Conservation (phyloP, 23 tunicate genomes). For the Trididemnum clinides region DNA sequence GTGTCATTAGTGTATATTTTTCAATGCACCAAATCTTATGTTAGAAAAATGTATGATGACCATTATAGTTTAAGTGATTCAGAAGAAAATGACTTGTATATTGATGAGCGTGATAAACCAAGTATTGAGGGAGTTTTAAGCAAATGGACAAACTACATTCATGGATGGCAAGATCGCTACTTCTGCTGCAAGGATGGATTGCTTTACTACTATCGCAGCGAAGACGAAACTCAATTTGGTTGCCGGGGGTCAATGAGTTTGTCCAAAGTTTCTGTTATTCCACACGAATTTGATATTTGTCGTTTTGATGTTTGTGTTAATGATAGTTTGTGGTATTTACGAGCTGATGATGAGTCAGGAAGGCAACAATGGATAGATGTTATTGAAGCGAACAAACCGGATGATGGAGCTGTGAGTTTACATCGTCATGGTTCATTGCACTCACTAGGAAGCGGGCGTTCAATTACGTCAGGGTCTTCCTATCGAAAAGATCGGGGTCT, state of each 20-base stretch:
- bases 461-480: conserved; percentile 40
- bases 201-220: conserved; percentile 73
- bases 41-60: neutral
- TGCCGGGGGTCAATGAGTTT: conserved; percentile 59
- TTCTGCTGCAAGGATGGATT: conserved; percentile 76
- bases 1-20: no score
- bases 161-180: conserved; percentile 91
- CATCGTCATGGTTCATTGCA: conserved; percentile 87
- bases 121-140: conserved; percentile 52
- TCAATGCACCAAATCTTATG: no score
- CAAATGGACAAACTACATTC: conserved; percentile 94
- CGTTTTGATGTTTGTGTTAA: conserved; percentile 72
- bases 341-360: conserved; percentile 51
- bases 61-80: neutral
- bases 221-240: conserved; percentile 66
- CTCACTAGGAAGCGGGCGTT: conserved; percentile 1
- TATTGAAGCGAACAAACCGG: conserved; percentile 54
- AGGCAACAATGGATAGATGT: conserved; percentile 68
- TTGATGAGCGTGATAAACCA: neutral
- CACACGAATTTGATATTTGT: conserved; percentile 49
- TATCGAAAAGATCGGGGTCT: conserved; percentile 39
- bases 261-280: conserved; percentile 41
- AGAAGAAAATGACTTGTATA: neutral
- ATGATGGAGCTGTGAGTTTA: conserved; percentile 23
- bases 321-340: conserved; percentile 67